These are phyloP conservation scores for Temnothorax longispinosus DNA, from an alignment of 1,140 invertebrate genomes.

Conservation along the genomic window DNA sequence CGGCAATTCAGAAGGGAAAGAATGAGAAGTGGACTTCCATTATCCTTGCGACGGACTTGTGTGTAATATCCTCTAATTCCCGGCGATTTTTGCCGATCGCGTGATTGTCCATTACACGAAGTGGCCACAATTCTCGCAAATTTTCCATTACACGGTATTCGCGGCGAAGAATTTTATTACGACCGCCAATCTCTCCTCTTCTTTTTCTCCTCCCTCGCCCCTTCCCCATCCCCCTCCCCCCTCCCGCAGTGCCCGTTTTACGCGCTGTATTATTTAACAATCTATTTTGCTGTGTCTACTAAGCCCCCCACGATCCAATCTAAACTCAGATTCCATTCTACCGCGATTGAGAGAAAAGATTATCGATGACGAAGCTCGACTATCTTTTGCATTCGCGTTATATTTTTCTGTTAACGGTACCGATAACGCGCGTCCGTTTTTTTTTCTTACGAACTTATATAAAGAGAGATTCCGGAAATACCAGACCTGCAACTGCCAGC, in stretches of 20 bases:
- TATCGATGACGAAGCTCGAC: conserved; percentile 35
- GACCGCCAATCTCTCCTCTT: conserved; percentile 37
- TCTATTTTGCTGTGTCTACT: conserved; percentile 52
- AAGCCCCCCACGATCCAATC: conserved; percentile 52
- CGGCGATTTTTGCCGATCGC: conserved; percentile 64
- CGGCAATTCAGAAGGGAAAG: background rate
- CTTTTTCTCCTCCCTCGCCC: background rate
- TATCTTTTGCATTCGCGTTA: background rate
- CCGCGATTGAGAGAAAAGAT: conserved; percentile 27
- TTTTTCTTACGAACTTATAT: background rate
- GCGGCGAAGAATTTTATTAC: conserved; percentile 74
- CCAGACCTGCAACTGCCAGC: background rate
- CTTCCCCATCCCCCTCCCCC: too few relatives aligned
- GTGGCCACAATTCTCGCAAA: conserved; percentile 72
- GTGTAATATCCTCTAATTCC: conserved; percentile 54
- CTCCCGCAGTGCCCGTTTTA: background rate
- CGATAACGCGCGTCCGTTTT: background rate
- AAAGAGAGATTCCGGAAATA: background rate
- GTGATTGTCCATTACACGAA: conserved; percentile 74
- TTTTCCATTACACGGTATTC: conserved; percentile 70
- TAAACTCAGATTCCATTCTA: conserved; percentile 54
- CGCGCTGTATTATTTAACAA: conserved; percentile 60
- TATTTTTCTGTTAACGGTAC: background rate
- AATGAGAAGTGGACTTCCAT: background rate
- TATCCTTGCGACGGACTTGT: conserved; percentile 17